These are phyloP conservation scores for Tenthredo distinguenda DNA, from an alignment of 2,888 invertebrate species.

Conservation along the genomic window DNA sequence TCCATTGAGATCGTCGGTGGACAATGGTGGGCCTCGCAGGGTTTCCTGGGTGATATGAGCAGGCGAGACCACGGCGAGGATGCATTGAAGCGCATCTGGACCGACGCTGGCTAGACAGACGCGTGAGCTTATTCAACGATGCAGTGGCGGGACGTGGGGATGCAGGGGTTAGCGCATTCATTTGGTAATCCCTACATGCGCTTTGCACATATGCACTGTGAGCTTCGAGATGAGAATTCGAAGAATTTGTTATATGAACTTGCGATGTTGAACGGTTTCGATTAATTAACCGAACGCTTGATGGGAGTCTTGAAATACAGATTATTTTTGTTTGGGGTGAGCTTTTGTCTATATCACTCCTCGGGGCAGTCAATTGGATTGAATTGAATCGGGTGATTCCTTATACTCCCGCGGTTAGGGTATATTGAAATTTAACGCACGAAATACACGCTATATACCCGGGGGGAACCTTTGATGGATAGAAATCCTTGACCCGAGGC, in stretches of 20 bases:
- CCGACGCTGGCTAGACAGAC: conserved; percentile 30
- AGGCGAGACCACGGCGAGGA: conserved; percentile 41
- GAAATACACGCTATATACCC: background rate
- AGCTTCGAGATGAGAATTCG: background rate
- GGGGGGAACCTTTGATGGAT: conserved; percentile 1
- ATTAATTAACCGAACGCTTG: conserved; percentile 27
- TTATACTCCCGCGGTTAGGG: background rate
- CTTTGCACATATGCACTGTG: conserved; percentile 11
- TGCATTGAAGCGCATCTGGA: conserved; percentile 42
- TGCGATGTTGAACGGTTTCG: conserved; percentile 1
- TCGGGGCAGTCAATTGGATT: background rate
- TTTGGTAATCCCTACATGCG: conserved; percentile 48
- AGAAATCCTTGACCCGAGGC: conserved; percentile 42
- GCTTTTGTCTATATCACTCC: background rate
- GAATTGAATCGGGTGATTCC: conserved; percentile 24
- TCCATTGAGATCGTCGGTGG: conserved; percentile 43
- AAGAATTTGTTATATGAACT: conserved; percentile 20
- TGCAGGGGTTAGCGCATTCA: conserved; percentile 40
- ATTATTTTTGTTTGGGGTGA: background rate
- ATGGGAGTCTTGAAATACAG: background rate
- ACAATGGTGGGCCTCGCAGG: conserved; percentile 44
- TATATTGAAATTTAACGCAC: conserved; percentile 33
- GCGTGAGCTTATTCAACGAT: conserved; percentile 51
- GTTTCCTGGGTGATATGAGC: conserved; percentile 49
- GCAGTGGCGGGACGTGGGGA: conserved; percentile 22